phyloP scores from a whole-genome alignment of 2,888 invertebrate genomes.

The Mythimna lalbum region DNA sequence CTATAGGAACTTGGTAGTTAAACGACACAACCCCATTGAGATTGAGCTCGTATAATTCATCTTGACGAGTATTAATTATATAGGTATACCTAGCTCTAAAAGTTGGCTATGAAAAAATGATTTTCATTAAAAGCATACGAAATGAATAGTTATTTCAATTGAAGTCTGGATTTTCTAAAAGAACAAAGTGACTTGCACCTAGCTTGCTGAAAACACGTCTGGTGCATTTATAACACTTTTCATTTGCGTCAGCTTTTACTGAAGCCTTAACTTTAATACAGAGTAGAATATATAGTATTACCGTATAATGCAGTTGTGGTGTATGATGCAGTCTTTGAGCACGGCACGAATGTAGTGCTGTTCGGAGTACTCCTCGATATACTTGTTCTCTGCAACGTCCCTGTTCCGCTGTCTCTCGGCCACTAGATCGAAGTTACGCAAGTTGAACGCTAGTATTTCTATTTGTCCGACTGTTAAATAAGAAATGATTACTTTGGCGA shows the following conservation, averaged over 20 bases:
- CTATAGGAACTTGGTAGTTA: no score
- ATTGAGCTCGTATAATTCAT: no score
- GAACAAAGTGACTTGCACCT: slow-evolving; percentile 26
- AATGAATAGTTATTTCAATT: not conserved
- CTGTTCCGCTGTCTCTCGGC: slow-evolving; percentile 75
- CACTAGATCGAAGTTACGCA: slow-evolving; percentile 81
- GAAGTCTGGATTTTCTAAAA: not conserved
- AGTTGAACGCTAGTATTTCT: slow-evolving; percentile 85
- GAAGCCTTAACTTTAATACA: slow-evolving; percentile 44
- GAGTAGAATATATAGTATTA: slow-evolving; percentile 63
- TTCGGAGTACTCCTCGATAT: slow-evolving; percentile 59
- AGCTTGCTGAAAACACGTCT: slow-evolving; percentile 39
- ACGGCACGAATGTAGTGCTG: slow-evolving; percentile 72
- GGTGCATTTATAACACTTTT: slow-evolving; percentile 46
- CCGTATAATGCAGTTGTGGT: slow-evolving; percentile 86
- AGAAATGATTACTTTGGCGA: slow-evolving; percentile 21
- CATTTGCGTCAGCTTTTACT: slow-evolving; percentile 39
- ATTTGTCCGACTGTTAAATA: slow-evolving; percentile 86
- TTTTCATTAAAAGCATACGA: not conserved
- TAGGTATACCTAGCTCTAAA: no score
- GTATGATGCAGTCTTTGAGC: slow-evolving; percentile 83
- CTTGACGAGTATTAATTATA: no score
- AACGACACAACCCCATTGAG: no score
- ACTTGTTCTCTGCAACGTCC: slow-evolving; percentile 64
- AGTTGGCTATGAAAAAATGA: no score